phyloP scores from a whole-genome alignment of 2,888 invertebrate species.

The Clostera curtula region DNA sequence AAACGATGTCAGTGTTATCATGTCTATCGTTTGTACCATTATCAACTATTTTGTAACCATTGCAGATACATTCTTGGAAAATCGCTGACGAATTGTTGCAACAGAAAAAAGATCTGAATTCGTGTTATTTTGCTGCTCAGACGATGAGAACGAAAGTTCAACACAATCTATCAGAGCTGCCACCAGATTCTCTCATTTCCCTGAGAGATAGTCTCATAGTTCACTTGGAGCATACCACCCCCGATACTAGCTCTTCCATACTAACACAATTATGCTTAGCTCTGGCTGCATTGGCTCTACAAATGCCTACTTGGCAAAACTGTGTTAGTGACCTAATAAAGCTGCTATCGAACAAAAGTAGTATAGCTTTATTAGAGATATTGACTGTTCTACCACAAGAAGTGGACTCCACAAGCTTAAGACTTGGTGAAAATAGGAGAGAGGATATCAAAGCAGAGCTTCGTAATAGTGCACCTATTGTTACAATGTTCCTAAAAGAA shows the following conservation, averaged over 20 bases:
- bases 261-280: conserved; percentile 95
- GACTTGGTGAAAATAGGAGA: conserved; percentile 93
- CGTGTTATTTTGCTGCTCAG: conserved; percentile 98
- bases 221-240: conserved; percentile 87
- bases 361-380: conserved; percentile 92
- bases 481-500: conserved; percentile 86
- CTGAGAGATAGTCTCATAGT: conserved; percentile 92
- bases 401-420: conserved; percentile 85
- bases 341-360: conserved; percentile 80
- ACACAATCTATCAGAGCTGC: conserved; percentile 92
- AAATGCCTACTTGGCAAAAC: conserved; percentile 95
- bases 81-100: conserved; percentile 95
- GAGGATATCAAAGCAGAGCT: conserved; percentile 89
- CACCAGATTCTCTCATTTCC: conserved; percentile 86
- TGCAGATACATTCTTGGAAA: conserved; percentile 97
- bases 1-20: neutral
- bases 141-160: conserved; percentile 98
- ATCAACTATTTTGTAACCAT: no score
- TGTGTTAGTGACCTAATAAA: conserved; percentile 90
- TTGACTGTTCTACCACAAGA: conserved; percentile 97
- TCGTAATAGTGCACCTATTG: conserved; percentile 81
- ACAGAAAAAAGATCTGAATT: conserved; percentile 90
- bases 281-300: conserved; percentile 93
- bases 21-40: no score
- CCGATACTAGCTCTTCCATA: conserved; percentile 87